Evolutionary conservation across 2,113 vertebrate species (phyloP).

Genomic region (Rhombomys opimus): DNA sequence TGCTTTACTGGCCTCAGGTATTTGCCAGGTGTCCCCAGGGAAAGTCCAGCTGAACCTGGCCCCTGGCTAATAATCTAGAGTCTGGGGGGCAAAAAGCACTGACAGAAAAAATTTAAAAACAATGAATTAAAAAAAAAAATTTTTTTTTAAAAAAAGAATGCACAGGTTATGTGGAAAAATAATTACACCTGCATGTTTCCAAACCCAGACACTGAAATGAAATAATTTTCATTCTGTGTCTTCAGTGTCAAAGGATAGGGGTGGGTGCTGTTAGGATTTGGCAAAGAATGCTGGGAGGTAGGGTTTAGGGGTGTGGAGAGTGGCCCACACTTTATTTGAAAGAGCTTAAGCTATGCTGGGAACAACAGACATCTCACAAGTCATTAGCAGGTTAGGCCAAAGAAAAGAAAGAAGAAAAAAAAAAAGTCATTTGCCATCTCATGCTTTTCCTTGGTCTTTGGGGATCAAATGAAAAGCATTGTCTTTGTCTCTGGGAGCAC

Average conservation of each 20-base stretch:
- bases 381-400: slow-evolving; percentile 58
- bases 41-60: slow-evolving; percentile 39
- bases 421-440: slow-evolving; percentile 61
- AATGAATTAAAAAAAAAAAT: background rate
- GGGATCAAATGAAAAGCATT: background rate
- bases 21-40: background rate
- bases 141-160: background rate
- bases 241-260: background rate
- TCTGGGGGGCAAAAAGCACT: background rate
- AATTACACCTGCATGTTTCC: slow-evolving; percentile 65
- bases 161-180: slow-evolving; percentile 33
- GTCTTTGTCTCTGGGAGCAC: background rate
- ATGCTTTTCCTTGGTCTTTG: background rate
- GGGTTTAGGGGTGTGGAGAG: background rate
- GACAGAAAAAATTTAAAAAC: background rate
- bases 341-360: slow-evolving; percentile 50
- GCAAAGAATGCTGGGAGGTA: background rate
- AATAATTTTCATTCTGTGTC: background rate
- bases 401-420: background rate
- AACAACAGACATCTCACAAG: slow-evolving; percentile 61
- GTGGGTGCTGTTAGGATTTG: background rate
- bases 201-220: slow-evolving; percentile 33
- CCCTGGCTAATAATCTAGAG: slow-evolving; percentile 60
- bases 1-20: slow-evolving; percentile 62
- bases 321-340: slow-evolving; percentile 57